These are phyloP conservation scores for Andrena chrysosceles DNA, from an alignment of 2,888 invertebrate species.

Conservation along the genomic window DNA sequence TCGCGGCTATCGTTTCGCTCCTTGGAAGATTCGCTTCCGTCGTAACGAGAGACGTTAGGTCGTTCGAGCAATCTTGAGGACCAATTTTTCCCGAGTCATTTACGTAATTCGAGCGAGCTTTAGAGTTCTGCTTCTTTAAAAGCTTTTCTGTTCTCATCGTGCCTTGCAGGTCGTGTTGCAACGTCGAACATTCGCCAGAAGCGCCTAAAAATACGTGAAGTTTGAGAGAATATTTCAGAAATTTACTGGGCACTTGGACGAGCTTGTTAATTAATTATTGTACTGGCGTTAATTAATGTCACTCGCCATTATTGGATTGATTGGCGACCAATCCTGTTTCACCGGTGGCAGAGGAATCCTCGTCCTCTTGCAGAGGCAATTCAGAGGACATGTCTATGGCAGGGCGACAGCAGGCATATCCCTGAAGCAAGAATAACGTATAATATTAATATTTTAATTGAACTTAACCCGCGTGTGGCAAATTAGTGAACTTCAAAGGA, in stretches of 20 bases:
- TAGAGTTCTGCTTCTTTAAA: constrained; percentile 33
- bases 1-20: constrained; percentile 81
- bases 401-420: constrained; percentile 80
- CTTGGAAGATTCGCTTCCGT: constrained; percentile 72
- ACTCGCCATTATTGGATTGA: constrained; percentile 52
- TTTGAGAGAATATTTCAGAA: neutral
- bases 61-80: constrained; percentile 48
- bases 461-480: too few species aligned
- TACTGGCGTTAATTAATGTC: constrained; percentile 6
- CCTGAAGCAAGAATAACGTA: constrained; percentile 67
- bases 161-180: constrained; percentile 49
- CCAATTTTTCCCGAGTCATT: constrained; percentile 64
- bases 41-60: constrained; percentile 35
- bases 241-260: neutral
- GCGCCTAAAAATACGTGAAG: constrained; percentile 38
- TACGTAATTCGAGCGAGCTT: constrained; percentile 47
- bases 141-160: constrained; percentile 27
- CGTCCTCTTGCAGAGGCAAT: constrained; percentile 87
- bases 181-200: constrained; percentile 55
- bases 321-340: constrained; percentile 77
- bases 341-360: constrained; percentile 77
- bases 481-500: too few species aligned
- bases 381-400: constrained; percentile 81
- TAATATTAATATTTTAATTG: too few species aligned
- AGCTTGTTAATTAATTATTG: neutral